Percentiles rank a stretch among this genome's conserved stretches.
Conservation (phyloP, 2,888 invertebrate genomes). For the Folsomia manolachei region DNA sequence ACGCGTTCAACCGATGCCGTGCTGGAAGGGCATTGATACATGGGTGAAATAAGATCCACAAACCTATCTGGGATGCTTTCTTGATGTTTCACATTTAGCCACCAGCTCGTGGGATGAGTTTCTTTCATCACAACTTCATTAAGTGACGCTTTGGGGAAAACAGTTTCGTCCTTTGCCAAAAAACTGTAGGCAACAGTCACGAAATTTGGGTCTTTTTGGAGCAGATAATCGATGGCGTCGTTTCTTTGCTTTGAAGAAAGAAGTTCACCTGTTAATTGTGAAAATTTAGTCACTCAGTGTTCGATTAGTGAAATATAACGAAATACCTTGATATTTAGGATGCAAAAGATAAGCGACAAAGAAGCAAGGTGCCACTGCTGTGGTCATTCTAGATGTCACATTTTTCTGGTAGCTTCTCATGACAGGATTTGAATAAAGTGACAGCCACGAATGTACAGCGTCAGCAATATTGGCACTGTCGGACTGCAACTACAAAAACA, state of each 20-base stretch:
- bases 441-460: slow-evolving; percentile 2
- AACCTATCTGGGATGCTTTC: background rate
- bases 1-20: slow-evolving; percentile 15
- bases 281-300: no score
- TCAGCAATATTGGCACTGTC: slow-evolving; percentile 10
- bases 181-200: background rate
- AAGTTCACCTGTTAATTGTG: background rate
- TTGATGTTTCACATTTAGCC: background rate
- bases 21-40: slow-evolving; percentile 8
- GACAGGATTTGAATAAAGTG: background rate
- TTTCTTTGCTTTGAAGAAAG: background rate
- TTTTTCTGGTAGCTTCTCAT: background rate
- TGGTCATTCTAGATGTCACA: background rate
- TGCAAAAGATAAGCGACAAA: slow-evolving; percentile 11
- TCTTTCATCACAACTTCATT: background rate
- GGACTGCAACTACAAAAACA: background rate
- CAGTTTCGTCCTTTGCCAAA: background rate
- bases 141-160: background rate
- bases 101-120: slow-evolving; percentile 2
- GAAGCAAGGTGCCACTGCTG: background rate
- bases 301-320: no score
- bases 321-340: slow-evolving; percentile 10
- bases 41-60: background rate
- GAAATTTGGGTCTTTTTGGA: background rate
- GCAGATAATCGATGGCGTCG: background rate